Evolutionary conservation across 1,140 invertebrate species (phyloP).

Genomic region (Atta texana): DNA sequence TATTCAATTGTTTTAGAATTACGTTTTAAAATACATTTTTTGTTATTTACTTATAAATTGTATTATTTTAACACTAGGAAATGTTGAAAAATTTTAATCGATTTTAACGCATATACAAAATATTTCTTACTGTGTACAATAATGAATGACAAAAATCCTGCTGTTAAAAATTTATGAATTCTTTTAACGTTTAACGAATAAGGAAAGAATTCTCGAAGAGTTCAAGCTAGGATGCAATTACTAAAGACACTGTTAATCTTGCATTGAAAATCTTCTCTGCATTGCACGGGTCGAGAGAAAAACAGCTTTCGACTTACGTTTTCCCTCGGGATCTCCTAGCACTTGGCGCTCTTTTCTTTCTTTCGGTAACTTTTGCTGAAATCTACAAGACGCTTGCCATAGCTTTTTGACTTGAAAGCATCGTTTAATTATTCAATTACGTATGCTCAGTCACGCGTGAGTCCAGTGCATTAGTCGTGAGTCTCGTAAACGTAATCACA

Average conservation of each 20-base stretch:
- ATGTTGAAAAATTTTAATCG: too few species aligned
- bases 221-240: not conserved
- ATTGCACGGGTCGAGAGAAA: conserved; percentile 39
- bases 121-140: not conserved
- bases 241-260: not conserved
- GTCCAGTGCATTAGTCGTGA: conserved; percentile 44
- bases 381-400: conserved; percentile 65
- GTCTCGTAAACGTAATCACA: conserved; percentile 4
- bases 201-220: not conserved
- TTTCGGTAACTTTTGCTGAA: conserved; percentile 70
- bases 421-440: conserved; percentile 82
- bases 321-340: conserved; percentile 55
- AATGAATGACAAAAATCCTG: not conserved
- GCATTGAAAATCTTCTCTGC: not conserved
- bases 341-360: conserved; percentile 65
- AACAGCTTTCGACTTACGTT: conserved; percentile 46
- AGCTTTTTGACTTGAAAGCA: conserved; percentile 78
- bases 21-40: too few species aligned
- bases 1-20: too few species aligned
- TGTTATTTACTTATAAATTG: too few species aligned
- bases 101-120: too few species aligned
- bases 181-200: not conserved
- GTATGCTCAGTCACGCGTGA: conserved; percentile 77
- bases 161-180: not conserved
- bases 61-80: too few species aligned